Evolutionary conservation across 53 echinoderm and acorn worm species (phyloP), one percentile per base, ranked within the genome.

Genomic region (Echinarachnius parma): DNA sequence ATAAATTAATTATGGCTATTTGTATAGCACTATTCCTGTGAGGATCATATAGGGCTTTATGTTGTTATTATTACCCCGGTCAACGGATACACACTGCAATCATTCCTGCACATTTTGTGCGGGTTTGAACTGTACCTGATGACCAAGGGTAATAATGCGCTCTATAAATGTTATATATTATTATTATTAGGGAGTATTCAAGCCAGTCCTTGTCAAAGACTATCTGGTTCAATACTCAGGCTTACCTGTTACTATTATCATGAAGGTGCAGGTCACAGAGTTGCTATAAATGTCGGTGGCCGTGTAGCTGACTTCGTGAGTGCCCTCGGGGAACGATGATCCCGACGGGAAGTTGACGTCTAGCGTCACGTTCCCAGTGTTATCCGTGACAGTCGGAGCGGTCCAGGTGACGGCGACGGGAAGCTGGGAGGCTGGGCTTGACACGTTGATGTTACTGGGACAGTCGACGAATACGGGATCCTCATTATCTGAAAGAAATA

Each of bases 401-500:
- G 70, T 77, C 83, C 83, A 83, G 77, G 27, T 68, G 0, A 61
- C 77, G 10, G 18, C 34, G 22, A 69, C 77, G 19, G 60, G 57
- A 24, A 59, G 26, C 42, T 60, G 50, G 26, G 77, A 49, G 8
- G 68, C 29, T 23, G 69, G 61, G 9, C 77, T 21, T 4, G 48
- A 20, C 33, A 34, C 11, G 24, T 31, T 69, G 5, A 49, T 46
- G 31, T 53, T 30, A 1, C 23, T 48, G 2, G 83, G 77, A 61
- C 83, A 83, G 31, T 30, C 42, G 15, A 53, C 34, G 46, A 83
- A 24, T 58, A 83, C 67, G 22, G 83, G 83, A 58, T 77, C 64
- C 0, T 53, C 78, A 22, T 34, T 62, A 55, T 78, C 78, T 78
- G 37, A n/a, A n/a, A n/a, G n/a, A n/a, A n/a, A n/a, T n/a, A n/a